Evolutionary conservation across 2,888 invertebrate species (phyloP), one percentile per base, ranked within the genome.

Genomic region (Scaeva pyrastri): DNA sequence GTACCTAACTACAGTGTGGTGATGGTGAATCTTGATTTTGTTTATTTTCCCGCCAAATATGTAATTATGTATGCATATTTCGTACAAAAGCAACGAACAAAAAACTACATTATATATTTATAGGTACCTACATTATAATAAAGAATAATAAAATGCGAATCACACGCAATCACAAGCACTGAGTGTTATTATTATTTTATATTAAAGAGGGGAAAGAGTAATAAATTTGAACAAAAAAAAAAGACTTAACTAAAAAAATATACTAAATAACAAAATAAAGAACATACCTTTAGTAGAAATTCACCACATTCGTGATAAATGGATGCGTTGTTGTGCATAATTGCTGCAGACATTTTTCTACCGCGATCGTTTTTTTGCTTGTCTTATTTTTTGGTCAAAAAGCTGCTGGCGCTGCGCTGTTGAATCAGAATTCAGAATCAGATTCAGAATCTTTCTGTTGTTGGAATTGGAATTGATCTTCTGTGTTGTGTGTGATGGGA

Each of bases 221-320:
- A n/a, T 26, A 36, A 68, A 50, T 48, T 31, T 41, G n/a, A 50
- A 72, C 19, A 60, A 10, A 12, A 66, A 52, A 50, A 21, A 76
- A 48, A 50, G n/a, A n/a, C n/a, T n/a, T n/a, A n/a, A n/a, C n/a
- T n/a, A 14, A 4, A 56, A 31, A 41, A 43, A 56, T 41, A 74
- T 55, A 21, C 52, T 39, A 64, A 70, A 56, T 70, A 70, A 64
- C 43, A 36, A 26, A 31, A 56, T 12, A 70, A 70, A 55, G 16
- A 74, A 84, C 87, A 48, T 87, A 87, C 87, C 87, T 87, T 87
- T 45, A 83, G 75, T 71, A 83, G 58, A 79, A 79, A 83, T 87
- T 87, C 87, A 87, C 82, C 82, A 79, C 78, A 83, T 55, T 87
- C 83, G 87, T 87, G 87, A 87, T 87, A 87, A 78, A 87, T 79